Conservation (phyloP, 1,140 invertebrate genomes). For the Drosophila hydei region DNA sequence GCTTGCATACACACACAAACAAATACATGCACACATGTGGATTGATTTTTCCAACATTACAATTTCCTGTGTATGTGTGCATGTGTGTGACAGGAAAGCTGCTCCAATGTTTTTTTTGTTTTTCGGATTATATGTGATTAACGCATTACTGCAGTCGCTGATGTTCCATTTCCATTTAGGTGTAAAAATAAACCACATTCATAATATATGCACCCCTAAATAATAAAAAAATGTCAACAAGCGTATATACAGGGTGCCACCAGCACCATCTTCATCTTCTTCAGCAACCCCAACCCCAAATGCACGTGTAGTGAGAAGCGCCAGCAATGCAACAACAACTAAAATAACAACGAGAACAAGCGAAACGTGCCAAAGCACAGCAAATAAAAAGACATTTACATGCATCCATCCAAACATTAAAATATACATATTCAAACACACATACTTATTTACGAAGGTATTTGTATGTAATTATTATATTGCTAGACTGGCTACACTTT, state of each 20-base stretch:
- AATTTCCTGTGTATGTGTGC: constrained; percentile 13
- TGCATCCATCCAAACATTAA: constrained; percentile 44
- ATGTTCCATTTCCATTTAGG: constrained; percentile 38
- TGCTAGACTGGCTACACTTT: constrained; percentile 48
- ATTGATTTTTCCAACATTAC: constrained; percentile 74
- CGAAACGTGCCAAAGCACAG: constrained; percentile 47
- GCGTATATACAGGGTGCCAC: constrained; percentile 32
- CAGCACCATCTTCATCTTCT: neutral
- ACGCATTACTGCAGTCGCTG: constrained; percentile 46
- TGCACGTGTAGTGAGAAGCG: constrained; percentile 46
- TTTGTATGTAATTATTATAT: constrained; percentile 50
- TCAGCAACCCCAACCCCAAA: constrained; percentile 10
- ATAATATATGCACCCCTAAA: constrained; percentile 19
- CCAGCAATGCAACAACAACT: constrained; percentile 52
- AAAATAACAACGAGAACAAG: constrained; percentile 51
- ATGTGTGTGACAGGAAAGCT: constrained; percentile 33
- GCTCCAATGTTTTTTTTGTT: constrained; percentile 68
- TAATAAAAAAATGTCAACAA: constrained; percentile 50
- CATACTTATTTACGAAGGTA: neutral
- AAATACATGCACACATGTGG: constrained; percentile 58
- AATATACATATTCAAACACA: constrained; percentile 10
- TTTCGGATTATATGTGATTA: constrained; percentile 55
- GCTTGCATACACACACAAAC: constrained; percentile 31
- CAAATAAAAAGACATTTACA: constrained; percentile 31
- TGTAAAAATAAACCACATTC: constrained; percentile 53